Evolutionary conservation across 2,888 invertebrate genomes (phyloP).

Genomic region (Callyntrura guangdongensis): DNA sequence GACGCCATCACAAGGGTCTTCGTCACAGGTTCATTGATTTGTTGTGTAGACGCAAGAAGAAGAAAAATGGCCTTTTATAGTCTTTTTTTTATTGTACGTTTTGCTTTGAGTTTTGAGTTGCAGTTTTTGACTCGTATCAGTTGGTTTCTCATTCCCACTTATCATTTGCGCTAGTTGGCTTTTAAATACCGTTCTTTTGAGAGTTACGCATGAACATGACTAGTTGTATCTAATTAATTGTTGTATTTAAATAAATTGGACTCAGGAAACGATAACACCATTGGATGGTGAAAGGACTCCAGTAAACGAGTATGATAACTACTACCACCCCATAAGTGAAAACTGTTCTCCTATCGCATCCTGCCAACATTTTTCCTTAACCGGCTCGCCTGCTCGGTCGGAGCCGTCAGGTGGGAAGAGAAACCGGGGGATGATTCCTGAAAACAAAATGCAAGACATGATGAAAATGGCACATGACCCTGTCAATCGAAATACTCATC

Average conservation of each 20-base stretch:
- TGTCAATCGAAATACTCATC: slow-evolving; percentile 67
- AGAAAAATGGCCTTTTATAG: not conserved
- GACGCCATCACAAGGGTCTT: slow-evolving; percentile 84
- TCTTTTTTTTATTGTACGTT: slow-evolving; percentile 1
- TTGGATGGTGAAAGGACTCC: slow-evolving; percentile 80
- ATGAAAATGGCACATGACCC: slow-evolving; percentile 57
- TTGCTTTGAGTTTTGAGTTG: slow-evolving; percentile 59
- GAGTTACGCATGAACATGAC: not conserved
- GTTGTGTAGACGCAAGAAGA: slow-evolving; percentile 21
- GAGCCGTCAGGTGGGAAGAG: slow-evolving; percentile 56
- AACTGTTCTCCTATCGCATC: slow-evolving; percentile 28
- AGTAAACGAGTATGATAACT: slow-evolving; percentile 74
- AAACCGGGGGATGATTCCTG: slow-evolving; percentile 80
- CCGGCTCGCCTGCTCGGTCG: slow-evolving; percentile 59
- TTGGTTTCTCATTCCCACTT: slow-evolving; percentile 12
- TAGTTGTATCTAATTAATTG: slow-evolving; percentile 24
- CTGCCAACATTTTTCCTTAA: slow-evolving; percentile 35
- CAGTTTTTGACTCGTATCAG: not conserved
- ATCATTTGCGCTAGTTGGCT: slow-evolving; percentile 7
- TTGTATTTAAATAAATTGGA: slow-evolving; percentile 31
- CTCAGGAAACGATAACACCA: slow-evolving; percentile 83
- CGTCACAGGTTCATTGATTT: slow-evolving; percentile 81
- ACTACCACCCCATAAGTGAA: not conserved
- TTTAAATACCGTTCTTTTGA: not conserved
- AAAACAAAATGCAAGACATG: slow-evolving; percentile 73